Evolutionary conservation across 2,888 invertebrate genomes (phyloP), one percentile per base, ranked within the genome.

Genomic region (Ophion ellenae): DNA sequence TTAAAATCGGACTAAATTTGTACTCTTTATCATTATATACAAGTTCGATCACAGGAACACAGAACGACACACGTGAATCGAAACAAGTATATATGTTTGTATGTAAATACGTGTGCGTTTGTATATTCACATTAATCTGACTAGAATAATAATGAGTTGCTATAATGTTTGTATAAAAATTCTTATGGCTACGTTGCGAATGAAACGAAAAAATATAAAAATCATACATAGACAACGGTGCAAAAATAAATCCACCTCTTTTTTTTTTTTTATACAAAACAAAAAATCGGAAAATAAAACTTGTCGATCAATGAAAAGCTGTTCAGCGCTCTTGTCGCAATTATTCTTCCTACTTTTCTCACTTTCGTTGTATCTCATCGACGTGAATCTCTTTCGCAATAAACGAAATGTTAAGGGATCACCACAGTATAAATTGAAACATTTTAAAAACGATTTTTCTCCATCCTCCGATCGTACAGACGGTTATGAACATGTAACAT

Each of bases 201-300:
- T 53, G 57, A 47, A 71, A 63, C 32, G 17, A 73, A 75, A 53
- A 14, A 40, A 85, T 59, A 76, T 74, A 80, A 47, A 81, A 83
- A 83, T 79, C 70, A 85, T 85, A 79, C 74, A 71, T 80, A 59
- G 80, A 69, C 63, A 79, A 64, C 45, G 66, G 74, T 85, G 36
- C 47, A 45, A 83, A 66, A 83, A 73, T 57, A 66, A 70, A 71
- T 74, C 59, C 17, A 74, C 59, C 57, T 75, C 59, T 61, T 40
- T 53, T 61, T 17, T 61, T 59, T 64, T 17, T 61, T 45, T 81
- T 57, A 66, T 71, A 69, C 53, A 67, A 53, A 80, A 80, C 84
- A 76, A 82, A 76, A 86, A 81, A 86, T 85, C 79, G 75, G 70
- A 85, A 87, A 73, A 86, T 77, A 78, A 84, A 81, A 81, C 24